Evolutionary conservation across 2,888 invertebrate genomes (phyloP), one percentile per base, ranked within the genome.

Genomic region (Allophyes oxyacanthae): DNA sequence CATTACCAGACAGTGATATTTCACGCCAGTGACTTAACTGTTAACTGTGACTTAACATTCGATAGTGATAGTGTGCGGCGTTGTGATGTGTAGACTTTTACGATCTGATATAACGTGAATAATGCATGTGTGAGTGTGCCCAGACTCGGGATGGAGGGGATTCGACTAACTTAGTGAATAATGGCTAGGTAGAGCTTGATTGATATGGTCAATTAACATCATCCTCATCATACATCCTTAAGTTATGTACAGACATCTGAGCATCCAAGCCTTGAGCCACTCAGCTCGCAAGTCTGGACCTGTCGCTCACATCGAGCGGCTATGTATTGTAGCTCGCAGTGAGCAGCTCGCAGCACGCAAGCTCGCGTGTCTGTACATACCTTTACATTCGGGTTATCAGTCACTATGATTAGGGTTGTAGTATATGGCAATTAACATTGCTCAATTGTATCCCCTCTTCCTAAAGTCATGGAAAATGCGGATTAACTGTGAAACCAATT

Each of bases 101-200:
- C 73, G 75, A 79, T 80, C 78, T 79, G 81, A 76, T 62, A 48
- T 45, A 52, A 66, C 48, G 55, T 67, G 71, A 65, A 59, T 42
- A 52, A 36, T 43, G 42, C 52, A 48, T 60, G 62, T 55, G 64
- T 68, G 68, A 71, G 61, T 72, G 64, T 45, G 44, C 55, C 52
- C 41, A 10, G 10, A 32, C 42, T 11, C 46, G 46, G 59, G 41
- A 46, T 55, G 20, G 46, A 54, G 50, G 62, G 61, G 58, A 64
- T 44, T 36, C 49, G n/a, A 60, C 50, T 64, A 36, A 59, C 48
- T 44, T 60, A 48, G 64, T 34, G 15, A 44, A 28, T 55, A 55
- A 46, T 51, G 7, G 37, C 42, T 54, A 52, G 51, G 51, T 62
- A 44, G 48, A 44, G 41, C 58, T 73, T 63, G 48, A 52, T 59